phyloP scores from a whole-genome alignment of 1,140 invertebrate genomes.

The Cherax quadricarinatus region DNA sequence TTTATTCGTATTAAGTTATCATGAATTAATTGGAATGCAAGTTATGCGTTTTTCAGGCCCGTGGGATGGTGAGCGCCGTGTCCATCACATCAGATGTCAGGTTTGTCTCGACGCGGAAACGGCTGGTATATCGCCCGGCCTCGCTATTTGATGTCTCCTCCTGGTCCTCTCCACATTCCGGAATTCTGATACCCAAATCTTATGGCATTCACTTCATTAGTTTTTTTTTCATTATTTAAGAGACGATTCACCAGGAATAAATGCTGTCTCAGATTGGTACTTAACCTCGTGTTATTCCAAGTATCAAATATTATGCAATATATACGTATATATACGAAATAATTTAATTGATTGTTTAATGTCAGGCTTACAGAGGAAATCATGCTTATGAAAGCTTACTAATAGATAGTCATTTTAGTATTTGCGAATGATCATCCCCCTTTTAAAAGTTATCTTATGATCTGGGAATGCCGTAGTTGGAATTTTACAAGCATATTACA shows the following conservation, averaged over 20 bases:
- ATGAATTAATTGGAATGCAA: neutral
- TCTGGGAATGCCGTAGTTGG: neutral
- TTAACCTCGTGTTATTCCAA: neutral
- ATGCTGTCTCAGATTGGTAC: neutral
- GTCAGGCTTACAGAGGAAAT: no score
- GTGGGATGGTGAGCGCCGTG: neutral
- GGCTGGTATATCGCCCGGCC: neutral
- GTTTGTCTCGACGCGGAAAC: neutral
- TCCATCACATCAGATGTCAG: neutral
- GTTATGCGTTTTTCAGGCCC: neutral
- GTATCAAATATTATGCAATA: no score
- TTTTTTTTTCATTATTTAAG: neutral
- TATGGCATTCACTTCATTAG: neutral
- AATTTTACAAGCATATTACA: neutral
- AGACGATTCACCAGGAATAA: neutral
- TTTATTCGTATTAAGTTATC: neutral
- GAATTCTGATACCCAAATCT: neutral
- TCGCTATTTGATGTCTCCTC: no score
- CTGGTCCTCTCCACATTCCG: neutral
- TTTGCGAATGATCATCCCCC: no score
- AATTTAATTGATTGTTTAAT: no score
- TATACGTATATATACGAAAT: no score
- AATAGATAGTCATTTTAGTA: no score
- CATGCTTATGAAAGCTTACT: no score
- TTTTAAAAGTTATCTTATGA: neutral